Evolutionary conservation across 35 echinoderm and acorn worm genomes (phyloP).

Genomic region (Hemicentrotus pulcherrimus): DNA sequence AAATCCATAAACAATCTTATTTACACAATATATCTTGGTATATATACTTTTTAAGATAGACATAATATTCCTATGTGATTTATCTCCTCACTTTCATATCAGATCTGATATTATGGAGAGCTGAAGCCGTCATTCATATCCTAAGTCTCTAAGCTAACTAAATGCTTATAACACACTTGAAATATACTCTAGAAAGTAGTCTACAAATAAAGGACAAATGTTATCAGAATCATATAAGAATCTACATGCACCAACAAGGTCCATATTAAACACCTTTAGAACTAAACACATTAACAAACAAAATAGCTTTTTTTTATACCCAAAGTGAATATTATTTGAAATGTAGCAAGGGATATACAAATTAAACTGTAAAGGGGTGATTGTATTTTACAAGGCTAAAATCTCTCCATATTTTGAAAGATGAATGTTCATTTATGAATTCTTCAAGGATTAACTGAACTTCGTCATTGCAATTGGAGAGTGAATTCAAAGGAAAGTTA

Average conservation of each 20-base stretch:
- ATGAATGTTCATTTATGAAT: neutral
- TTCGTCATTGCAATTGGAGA: too few species aligned
- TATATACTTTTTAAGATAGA: neutral
- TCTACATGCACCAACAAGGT: neutral
- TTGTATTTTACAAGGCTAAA: neutral
- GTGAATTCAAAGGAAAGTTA: too few species aligned
- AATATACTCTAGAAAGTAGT: neutral
- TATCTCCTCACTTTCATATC: too few species aligned
- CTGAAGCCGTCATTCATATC: neutral
- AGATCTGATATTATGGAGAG: too few species aligned
- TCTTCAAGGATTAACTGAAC: too few species aligned
- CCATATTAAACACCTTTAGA: neutral
- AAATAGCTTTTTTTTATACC: neutral
- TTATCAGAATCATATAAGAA: neutral
- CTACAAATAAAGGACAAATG: neutral
- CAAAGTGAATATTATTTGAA: neutral
- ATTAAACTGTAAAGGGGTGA: neutral
- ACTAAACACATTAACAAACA: too few species aligned
- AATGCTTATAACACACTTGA: neutral
- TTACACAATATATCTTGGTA: neutral
- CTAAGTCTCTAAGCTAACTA: neutral
- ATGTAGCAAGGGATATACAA: neutral
- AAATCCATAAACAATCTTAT: conserved; percentile 35
- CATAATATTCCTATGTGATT: neutral
- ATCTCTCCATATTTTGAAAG: neutral